These are phyloP conservation scores for Aythya baeri DNA, from an alignment of 2,113 vertebrate genomes.

Conservation along the genomic window DNA sequence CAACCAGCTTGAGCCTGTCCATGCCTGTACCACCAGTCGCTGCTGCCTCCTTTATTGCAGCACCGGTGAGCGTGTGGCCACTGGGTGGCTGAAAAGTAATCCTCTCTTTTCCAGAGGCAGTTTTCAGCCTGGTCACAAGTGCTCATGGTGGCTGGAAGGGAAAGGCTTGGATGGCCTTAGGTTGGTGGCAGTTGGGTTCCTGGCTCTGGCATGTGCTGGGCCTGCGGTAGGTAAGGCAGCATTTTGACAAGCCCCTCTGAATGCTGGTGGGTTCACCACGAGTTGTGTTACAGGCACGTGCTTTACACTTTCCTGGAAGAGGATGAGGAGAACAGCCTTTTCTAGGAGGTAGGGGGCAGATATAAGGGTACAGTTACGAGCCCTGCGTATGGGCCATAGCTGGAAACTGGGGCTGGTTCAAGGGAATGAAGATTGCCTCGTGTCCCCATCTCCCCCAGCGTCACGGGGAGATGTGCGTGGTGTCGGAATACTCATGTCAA, in stretches of 20 bases:
- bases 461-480: not conserved
- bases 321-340: not conserved
- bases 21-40: not conserved
- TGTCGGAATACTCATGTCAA: not conserved
- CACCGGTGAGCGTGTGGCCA: not conserved
- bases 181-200: not conserved
- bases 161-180: not conserved
- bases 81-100: not conserved
- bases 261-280: not conserved
- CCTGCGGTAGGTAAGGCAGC: not conserved
- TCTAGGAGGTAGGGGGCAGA: not conserved
- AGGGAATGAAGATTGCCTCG: not conserved
- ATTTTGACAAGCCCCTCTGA: not conserved
- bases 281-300: not conserved
- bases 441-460: not conserved
- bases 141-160: not conserved
- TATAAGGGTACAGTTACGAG: not conserved
- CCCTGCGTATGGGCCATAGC: not conserved
- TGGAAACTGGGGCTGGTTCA: not conserved
- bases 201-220: not conserved
- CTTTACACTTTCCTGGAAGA: not conserved
- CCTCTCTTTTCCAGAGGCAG: not conserved
- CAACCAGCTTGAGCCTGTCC: not conserved
- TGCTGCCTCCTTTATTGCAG: not conserved
- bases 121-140: not conserved